Evolutionary conservation across 2,797 vertebrate genomes (phyloP).

Genomic region (Nasua narica): DNA sequence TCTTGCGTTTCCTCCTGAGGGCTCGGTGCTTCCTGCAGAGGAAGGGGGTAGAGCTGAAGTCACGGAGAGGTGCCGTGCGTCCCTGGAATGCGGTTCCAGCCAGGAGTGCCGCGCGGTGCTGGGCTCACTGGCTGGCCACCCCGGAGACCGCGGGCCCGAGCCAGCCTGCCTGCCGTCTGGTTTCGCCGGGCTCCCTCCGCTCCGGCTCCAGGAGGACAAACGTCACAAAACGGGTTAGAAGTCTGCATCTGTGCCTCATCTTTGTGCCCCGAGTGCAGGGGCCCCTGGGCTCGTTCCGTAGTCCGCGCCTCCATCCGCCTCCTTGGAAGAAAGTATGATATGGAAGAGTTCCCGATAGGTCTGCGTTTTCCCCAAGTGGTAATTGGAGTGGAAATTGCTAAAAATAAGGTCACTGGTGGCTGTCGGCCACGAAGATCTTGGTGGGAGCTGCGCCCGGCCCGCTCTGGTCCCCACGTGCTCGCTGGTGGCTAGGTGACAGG

Average conservation of each 20-base stretch:
- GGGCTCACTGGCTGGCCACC: fast-evolving
- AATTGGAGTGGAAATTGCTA: slow-evolving; percentile 48
- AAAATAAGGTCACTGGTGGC: slow-evolving; percentile 42
- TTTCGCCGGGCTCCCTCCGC: background rate
- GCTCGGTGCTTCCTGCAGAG: background rate
- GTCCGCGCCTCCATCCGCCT: background rate
- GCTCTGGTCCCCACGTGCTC: background rate
- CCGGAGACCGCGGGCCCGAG: background rate
- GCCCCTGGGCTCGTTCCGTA: fast-evolving
- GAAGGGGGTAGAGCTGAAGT: fast-evolving
- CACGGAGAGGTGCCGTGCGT: fast-evolving
- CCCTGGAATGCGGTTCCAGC: background rate
- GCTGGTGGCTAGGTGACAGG: background rate
- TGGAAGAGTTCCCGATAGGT: background rate
- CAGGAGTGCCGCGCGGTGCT: background rate
- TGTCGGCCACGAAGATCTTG: background rate
- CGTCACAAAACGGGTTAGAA: background rate
- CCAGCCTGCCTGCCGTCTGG: background rate
- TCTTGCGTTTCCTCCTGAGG: background rate
- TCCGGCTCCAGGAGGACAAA: background rate
- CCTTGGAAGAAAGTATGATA: background rate
- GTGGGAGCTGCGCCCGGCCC: background rate
- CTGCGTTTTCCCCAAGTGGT: background rate
- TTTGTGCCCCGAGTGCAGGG: fast-evolving
- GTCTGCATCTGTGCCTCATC: fast-evolving